phyloP scores from a whole-genome alignment of 1,140 invertebrate species.

The Coenobita brevimanus region DNA sequence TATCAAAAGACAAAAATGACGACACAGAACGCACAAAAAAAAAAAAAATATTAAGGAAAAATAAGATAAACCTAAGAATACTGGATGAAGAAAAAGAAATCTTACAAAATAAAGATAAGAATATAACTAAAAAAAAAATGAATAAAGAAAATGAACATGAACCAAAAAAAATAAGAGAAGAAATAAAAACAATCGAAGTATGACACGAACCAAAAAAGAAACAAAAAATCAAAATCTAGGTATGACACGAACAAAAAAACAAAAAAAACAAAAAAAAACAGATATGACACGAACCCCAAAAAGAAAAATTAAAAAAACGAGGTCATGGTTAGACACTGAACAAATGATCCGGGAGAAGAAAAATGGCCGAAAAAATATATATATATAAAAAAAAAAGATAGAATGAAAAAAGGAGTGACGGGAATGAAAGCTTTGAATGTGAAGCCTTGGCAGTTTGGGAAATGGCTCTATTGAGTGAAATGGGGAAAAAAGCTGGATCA shows the following conservation, averaged over 20 bases:
- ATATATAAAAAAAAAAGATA: not conserved
- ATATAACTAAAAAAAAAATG: not conserved
- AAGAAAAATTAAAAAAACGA: not conserved
- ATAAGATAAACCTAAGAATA: too few relatives aligned
- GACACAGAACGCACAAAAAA: too few relatives aligned
- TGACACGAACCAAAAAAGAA: not conserved
- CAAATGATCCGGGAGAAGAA: too few relatives aligned
- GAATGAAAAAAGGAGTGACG: not conserved
- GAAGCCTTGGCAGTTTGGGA: too few relatives aligned
- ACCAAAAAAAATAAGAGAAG: too few relatives aligned
- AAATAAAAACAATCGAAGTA: not conserved
- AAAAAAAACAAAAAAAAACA: too few relatives aligned
- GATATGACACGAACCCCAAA: not conserved
- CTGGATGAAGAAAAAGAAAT: too few relatives aligned
- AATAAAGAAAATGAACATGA: not conserved
- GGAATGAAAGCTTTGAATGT: not conserved
- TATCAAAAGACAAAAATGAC: too few relatives aligned
- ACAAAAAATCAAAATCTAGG: not conserved
- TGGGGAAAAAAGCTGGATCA: not conserved
- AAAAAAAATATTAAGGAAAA: too few relatives aligned
- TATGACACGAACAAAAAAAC: not conserved
- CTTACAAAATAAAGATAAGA: not conserved
- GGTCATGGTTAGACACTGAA: too few relatives aligned
- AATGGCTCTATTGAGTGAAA: not conserved
- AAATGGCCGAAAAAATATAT: not conserved